phyloP scores from a whole-genome alignment of 2,113 vertebrate species.

The Astatoreochromis straeleni region DNA sequence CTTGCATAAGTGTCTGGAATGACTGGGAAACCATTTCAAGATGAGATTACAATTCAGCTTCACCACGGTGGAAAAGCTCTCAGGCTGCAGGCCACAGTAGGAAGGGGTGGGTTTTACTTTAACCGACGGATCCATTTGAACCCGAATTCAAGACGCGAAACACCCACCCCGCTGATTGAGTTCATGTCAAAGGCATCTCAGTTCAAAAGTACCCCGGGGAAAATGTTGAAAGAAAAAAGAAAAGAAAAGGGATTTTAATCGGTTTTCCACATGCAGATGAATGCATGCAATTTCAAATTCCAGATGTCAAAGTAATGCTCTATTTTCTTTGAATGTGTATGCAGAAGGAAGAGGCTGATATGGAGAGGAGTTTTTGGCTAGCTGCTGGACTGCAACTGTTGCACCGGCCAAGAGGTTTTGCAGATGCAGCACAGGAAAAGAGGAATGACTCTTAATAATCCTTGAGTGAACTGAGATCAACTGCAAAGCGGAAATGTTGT shows the following conservation, averaged over 20 bases:
- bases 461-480: conserved; percentile 39
- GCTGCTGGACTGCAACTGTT: background rate
- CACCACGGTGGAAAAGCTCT: conserved; percentile 30
- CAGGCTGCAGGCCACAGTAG: conserved; percentile 8
- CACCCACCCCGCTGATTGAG: conserved; percentile 40
- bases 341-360: background rate
- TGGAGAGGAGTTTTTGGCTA: conserved; percentile 2
- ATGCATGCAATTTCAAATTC: conserved; percentile 46
- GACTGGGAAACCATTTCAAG: conserved; percentile 43
- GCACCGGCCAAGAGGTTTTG: conserved; percentile 16
- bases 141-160: conserved; percentile 4
- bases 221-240: background rate
- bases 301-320: conserved; percentile 60
- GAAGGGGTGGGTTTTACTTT: conserved; percentile 21
- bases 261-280: conserved; percentile 50
- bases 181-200: conserved; percentile 50
- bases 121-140: conserved; percentile 16
- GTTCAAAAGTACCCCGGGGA: background rate
- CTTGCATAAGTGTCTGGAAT: conserved; percentile 60
- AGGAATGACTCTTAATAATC: conserved; percentile 16
- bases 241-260: conserved; percentile 9
- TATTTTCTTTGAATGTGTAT: conserved; percentile 1
- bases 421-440: conserved; percentile 31
- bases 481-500: conserved; percentile 44
- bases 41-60: conserved; percentile 23